Evolutionary conservation across 2,113 vertebrate genomes (phyloP).

Genomic region (Triplophysa dalaica): DNA sequence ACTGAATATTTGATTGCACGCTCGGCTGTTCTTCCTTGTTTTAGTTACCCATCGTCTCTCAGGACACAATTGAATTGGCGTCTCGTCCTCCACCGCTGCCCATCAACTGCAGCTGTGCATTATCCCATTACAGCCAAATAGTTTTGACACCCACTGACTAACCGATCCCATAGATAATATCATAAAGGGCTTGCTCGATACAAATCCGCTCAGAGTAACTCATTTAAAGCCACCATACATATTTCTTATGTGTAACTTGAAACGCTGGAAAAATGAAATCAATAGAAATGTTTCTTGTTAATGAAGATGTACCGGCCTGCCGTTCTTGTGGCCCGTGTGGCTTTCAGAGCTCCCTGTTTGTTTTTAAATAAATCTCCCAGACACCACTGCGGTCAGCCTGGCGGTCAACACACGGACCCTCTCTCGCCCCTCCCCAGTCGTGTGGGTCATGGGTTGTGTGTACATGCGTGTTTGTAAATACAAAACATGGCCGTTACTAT

Average conservation of each 20-base stretch:
- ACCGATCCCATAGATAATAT: constrained; percentile 85
- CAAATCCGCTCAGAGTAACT: constrained; percentile 88
- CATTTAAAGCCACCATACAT: constrained; percentile 85
- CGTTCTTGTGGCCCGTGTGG: constrained; percentile 76
- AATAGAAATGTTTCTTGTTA: constrained; percentile 92
- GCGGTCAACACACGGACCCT: constrained; percentile 47
- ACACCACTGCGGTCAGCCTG: constrained; percentile 49
- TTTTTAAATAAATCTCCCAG: constrained; percentile 68
- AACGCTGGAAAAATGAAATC: constrained; percentile 89
- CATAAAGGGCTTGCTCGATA: constrained; percentile 84
- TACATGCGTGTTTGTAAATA: background rate
- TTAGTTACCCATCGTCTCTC: constrained; percentile 42
- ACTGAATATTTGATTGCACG: constrained; percentile 2
- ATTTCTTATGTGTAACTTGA: constrained; percentile 91
- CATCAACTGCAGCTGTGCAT: constrained; percentile 71
- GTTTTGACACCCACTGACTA: constrained; percentile 90
- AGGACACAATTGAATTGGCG: constrained; percentile 49
- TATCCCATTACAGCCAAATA: constrained; percentile 89
- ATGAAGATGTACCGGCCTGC: constrained; percentile 89
- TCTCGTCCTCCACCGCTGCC: constrained; percentile 29
- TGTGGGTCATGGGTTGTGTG: constrained; percentile 3
- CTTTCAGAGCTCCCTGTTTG: constrained; percentile 80
- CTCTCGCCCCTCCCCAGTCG: background rate
- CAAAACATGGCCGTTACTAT: background rate
- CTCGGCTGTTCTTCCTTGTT: constrained; percentile 30